Percentiles rank a stretch among this genome's conserved stretches.
These are phyloP conservation scores for Serinus canaria DNA, from an alignment of 2,113 vertebrate genomes.

Conservation along the genomic window DNA sequence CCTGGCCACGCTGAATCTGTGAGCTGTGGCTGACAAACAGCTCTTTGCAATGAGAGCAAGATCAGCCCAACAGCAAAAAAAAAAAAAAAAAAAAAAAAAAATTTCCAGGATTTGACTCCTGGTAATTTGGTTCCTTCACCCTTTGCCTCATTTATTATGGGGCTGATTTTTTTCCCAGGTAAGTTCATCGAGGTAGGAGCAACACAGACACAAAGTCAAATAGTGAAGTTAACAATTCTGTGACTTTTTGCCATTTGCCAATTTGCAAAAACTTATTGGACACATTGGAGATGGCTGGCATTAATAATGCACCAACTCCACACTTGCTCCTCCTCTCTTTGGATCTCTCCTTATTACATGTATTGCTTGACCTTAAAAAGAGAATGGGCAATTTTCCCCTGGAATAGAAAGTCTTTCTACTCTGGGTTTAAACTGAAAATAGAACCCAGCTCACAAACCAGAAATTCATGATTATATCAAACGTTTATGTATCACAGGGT, in stretches of 20 bases:
- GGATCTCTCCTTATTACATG: not conserved
- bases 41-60: not conserved
- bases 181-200: not conserved
- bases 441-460: not conserved
- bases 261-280: slow-evolving; percentile 1
- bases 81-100: not conserved
- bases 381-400: slow-evolving; percentile 16
- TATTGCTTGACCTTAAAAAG: slow-evolving; percentile 27
- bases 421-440: not conserved
- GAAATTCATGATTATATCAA: not conserved
- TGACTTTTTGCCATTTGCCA: slow-evolving; percentile 25
- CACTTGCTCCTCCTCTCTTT: not conserved
- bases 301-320: not conserved
- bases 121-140: not conserved
- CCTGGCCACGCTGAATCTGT: not conserved
- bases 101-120: not conserved
- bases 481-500: fast-evolving
- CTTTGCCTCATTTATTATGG: not conserved
- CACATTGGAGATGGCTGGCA: not conserved
- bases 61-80: not conserved
- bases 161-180: not conserved
- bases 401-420: slow-evolving; percentile 1
- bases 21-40: not conserved
- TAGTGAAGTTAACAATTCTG: not conserved
- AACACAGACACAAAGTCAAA: not conserved